Percentiles rank a stretch among this genome's conserved stretches.
These are phyloP conservation scores for Aptenodytes patagonicus DNA, from an alignment of 2,113 vertebrate species.

Conservation along the genomic window DNA sequence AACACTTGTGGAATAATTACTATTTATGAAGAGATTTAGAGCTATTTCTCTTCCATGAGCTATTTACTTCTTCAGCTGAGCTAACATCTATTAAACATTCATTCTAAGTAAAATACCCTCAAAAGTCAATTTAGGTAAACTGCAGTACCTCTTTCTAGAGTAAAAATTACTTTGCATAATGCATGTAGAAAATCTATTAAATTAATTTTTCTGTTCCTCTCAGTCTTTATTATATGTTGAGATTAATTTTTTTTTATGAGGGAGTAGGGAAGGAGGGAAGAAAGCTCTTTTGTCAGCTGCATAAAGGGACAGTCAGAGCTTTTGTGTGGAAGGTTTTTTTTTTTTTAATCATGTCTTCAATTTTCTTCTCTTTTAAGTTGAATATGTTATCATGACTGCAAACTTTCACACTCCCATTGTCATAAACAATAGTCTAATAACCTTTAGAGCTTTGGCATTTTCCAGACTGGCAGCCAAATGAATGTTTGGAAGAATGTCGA, in stretches of 20 bases:
- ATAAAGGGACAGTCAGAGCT: background rate
- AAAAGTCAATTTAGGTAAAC: constrained; percentile 39
- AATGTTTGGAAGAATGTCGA: background rate
- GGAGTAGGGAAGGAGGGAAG: background rate
- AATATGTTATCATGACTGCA: background rate
- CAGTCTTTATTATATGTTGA: background rate
- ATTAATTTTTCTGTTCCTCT: constrained; percentile 8
- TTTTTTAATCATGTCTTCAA: background rate
- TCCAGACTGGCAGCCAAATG: background rate
- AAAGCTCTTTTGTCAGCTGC: background rate
- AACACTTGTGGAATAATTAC: background rate
- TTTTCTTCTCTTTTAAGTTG: background rate
- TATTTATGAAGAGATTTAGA: constrained; percentile 7
- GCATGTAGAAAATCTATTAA: background rate
- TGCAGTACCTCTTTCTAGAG: background rate
- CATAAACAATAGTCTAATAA: background rate
- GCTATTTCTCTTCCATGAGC: background rate
- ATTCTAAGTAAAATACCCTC: constrained; percentile 12
- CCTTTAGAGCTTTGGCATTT: background rate
- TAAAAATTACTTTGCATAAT: constrained; percentile 20
- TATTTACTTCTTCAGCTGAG: constrained; percentile 18
- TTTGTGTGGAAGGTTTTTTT: background rate
- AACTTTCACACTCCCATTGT: background rate
- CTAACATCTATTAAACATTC: constrained; percentile 50
- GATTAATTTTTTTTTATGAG: background rate